Conservation (phyloP, 1,140 invertebrate genomes). For the Rhopalosiphum padi region DNA sequence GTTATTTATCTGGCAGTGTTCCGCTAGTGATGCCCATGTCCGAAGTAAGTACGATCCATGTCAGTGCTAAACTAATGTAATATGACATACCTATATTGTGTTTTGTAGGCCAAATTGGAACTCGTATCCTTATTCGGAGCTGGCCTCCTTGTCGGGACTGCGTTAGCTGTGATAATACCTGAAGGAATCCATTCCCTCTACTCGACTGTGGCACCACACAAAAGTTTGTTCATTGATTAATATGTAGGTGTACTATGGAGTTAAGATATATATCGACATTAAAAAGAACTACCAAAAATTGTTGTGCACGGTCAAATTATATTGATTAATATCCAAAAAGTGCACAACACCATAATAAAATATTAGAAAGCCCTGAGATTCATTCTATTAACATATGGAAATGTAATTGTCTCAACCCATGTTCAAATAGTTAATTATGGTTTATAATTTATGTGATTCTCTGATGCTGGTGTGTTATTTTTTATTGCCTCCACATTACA, state of each 20-base stretch:
- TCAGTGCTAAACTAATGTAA: background rate
- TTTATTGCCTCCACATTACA: too few species aligned
- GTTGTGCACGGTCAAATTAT: background rate
- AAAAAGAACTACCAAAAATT: background rate
- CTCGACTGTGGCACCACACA: constrained; percentile 58
- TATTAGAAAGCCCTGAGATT: background rate
- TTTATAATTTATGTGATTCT: background rate
- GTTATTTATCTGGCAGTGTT: constrained; percentile 91
- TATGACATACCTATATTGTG: constrained; percentile 56
- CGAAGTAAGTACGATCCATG: constrained; percentile 74
- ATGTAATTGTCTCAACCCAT: background rate
- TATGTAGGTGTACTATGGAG: background rate
- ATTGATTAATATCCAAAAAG: background rate
- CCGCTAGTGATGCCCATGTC: constrained; percentile 92
- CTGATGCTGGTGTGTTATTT: background rate
- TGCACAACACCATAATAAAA: background rate
- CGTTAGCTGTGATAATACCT: constrained; percentile 96
- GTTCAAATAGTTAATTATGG: background rate
- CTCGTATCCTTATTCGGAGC: constrained; percentile 94
- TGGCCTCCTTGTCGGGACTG: constrained; percentile 96
- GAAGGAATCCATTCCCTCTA: constrained; percentile 92
- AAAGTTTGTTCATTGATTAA: constrained; percentile 23
- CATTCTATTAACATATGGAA: background rate
- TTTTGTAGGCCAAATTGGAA: constrained; percentile 88
- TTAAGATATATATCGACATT: background rate